A percentile compares a stretch with the other conserved stretches of the same genome.
Conservation (phyloP, 1,140 invertebrate genomes). For the Elymnias hypermnestra region DNA sequence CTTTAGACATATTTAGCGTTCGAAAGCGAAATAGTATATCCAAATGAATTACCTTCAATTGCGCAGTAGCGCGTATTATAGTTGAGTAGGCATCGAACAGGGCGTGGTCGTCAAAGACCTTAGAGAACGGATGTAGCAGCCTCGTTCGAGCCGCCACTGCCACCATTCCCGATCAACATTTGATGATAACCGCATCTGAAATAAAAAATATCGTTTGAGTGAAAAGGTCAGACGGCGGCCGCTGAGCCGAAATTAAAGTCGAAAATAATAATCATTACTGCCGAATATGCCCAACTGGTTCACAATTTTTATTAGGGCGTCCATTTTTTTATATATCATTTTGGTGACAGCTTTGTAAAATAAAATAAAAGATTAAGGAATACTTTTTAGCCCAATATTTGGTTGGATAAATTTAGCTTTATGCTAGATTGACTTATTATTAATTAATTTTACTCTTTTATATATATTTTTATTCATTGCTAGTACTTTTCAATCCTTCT, state of each 20-base stretch:
- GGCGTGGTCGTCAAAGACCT: constrained; percentile 63
- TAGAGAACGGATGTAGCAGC: constrained; percentile 67
- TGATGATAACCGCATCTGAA: constrained; percentile 62
- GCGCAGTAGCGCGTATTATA: constrained; percentile 56
- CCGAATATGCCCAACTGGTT: constrained; percentile 40
- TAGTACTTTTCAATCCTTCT: too few relatives aligned
- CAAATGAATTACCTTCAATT: constrained; percentile 38
- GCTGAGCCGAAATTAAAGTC: constrained; percentile 56
- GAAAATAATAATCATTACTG: constrained; percentile 62
- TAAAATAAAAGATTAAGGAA: too few relatives aligned
- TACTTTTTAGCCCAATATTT: too few relatives aligned
- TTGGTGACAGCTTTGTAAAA: too few relatives aligned
- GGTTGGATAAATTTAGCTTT: too few relatives aligned
- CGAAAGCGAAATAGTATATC: constrained; percentile 35
- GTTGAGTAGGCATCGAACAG: constrained; percentile 52
- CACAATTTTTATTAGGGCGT: constrained; percentile 34
- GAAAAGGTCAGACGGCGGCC: constrained; percentile 62
- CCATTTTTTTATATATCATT: constrained; percentile 3
- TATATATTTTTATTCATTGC: too few relatives aligned
- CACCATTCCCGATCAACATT: constrained; percentile 56
- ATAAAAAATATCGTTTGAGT: constrained; percentile 42
- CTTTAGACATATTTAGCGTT: constrained; percentile 34
- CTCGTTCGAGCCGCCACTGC: constrained; percentile 46
- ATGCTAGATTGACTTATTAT: too few relatives aligned
- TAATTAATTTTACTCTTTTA: too few relatives aligned